A percentile compares a stretch with the other conserved stretches of the same genome.
Evolutionary conservation across 2,888 invertebrate genomes (phyloP).

Genomic region (Sarcophaga carnaria): DNA sequence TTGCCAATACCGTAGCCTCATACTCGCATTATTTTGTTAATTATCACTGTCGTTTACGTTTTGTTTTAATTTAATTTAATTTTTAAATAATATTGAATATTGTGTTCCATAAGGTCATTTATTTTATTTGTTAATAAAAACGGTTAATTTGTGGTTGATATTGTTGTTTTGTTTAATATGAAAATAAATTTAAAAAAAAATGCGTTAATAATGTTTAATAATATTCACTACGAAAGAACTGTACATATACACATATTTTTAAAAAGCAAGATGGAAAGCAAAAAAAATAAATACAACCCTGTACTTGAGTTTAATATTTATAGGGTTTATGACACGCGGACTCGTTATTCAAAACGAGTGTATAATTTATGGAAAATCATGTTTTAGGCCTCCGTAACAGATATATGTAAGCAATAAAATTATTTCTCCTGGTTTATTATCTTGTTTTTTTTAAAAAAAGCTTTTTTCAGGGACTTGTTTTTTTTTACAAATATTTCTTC

Average conservation of each 20-base stretch:
- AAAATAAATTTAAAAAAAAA: background rate
- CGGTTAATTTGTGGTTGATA: slow-evolving; percentile 33
- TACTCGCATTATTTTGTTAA: no score
- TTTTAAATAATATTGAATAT: slow-evolving; percentile 38
- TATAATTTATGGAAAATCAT: slow-evolving; percentile 30
- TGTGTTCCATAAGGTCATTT: slow-evolving; percentile 47
- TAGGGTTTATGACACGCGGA: background rate
- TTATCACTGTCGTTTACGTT: background rate
- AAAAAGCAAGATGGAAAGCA: background rate
- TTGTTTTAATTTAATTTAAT: background rate
- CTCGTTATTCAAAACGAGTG: slow-evolving; percentile 18
- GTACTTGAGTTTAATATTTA: background rate
- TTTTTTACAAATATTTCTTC: background rate
- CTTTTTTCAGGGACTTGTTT: background rate
- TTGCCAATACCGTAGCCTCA: no score
- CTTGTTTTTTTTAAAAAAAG: no score
- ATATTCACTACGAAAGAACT: background rate
- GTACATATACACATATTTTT: background rate
- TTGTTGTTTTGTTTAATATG: background rate
- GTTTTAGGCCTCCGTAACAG: slow-evolving; percentile 1
- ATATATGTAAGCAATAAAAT: background rate
- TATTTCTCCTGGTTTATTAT: background rate
- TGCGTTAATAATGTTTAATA: slow-evolving; percentile 15
- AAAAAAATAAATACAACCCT: no score
- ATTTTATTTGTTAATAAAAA: slow-evolving; percentile 34